Evolutionary conservation across 2,797 vertebrate genomes (phyloP).

Genomic region (Dryobates pubescens): DNA sequence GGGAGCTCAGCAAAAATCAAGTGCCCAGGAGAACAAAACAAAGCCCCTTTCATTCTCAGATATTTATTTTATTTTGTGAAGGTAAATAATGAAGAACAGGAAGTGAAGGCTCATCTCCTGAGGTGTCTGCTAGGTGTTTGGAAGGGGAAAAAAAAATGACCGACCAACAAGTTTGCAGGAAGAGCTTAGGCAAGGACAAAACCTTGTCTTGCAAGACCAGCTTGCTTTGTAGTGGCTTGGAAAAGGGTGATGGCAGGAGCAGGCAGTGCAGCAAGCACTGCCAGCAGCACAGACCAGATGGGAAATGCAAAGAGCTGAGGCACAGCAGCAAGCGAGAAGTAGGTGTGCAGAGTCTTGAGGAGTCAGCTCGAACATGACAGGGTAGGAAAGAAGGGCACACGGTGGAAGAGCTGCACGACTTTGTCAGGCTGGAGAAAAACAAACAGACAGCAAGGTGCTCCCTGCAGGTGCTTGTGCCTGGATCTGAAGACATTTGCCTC

Average conservation of each 20-base stretch:
- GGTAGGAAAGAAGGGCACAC: background rate
- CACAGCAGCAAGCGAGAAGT: conserved; percentile 9
- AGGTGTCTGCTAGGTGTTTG: background rate
- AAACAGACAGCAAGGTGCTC: background rate
- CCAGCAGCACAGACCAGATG: conserved; percentile 3
- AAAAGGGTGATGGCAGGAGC: background rate
- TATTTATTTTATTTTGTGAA: background rate
- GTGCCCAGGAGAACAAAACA: background rate
- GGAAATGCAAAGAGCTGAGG: background rate
- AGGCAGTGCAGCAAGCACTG: background rate
- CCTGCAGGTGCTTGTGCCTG: background rate
- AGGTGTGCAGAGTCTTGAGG: background rate
- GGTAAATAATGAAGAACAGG: background rate
- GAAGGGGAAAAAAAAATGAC: background rate
- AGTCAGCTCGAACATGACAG: rapidly evolving
- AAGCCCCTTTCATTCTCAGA: background rate
- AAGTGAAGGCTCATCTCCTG: background rate
- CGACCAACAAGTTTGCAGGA: background rate
- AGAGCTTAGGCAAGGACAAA: background rate
- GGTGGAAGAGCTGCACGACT: background rate
- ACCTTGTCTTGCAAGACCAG: background rate
- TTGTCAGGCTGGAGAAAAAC: background rate
- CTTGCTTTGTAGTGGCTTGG: background rate
- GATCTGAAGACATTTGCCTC: background rate
- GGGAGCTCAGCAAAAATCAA: conserved; percentile 19